A percentile compares a stretch with the other conserved stretches of the same genome.
Conservation (phyloP, 2,797 vertebrate species). For the Rhinophrynus dorsalis region DNA sequence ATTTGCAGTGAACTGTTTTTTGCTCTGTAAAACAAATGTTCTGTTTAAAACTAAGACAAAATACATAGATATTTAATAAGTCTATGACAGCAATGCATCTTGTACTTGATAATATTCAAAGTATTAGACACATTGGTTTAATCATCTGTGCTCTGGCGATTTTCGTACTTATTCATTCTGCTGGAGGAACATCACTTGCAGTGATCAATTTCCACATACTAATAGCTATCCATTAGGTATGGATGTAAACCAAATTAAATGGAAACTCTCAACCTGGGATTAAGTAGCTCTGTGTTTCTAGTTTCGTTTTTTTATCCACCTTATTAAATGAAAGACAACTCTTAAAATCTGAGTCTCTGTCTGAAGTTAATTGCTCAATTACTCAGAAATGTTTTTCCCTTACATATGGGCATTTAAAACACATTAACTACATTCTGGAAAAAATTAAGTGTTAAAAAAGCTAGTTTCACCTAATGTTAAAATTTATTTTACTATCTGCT, state of each 20-base stretch:
- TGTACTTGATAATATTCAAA: neutral
- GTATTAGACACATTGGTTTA: conserved; percentile 3
- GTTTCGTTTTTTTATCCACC: conserved; percentile 31
- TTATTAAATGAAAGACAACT: conserved; percentile 41
- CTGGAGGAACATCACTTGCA: conserved; percentile 25
- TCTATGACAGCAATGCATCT: neutral
- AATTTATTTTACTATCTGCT: conserved; percentile 14
- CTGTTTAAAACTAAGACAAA: neutral
- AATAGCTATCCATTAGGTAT: conserved; percentile 36
- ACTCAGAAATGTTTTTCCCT: conserved; percentile 39
- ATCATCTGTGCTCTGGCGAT: conserved; percentile 5
- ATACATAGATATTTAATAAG: neutral
- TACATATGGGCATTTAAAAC: conserved; percentile 43
- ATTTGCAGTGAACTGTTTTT: neutral
- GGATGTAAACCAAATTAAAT: conserved; percentile 42
- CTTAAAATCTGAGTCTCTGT: conserved; percentile 33
- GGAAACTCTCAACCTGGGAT: conserved; percentile 30
- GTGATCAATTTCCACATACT: conserved; percentile 31
- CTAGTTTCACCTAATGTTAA: conserved; percentile 30
- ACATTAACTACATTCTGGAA: conserved; percentile 42
- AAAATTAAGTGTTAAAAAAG: conserved; percentile 40
- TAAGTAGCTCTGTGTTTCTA: conserved; percentile 10
- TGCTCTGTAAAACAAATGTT: too few relatives aligned
- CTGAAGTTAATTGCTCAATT: conserved; percentile 49
- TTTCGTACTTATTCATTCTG: conserved; percentile 14